Conservation (phyloP, 2,797 vertebrate genomes). For the Xyrichtys novacula region DNA sequence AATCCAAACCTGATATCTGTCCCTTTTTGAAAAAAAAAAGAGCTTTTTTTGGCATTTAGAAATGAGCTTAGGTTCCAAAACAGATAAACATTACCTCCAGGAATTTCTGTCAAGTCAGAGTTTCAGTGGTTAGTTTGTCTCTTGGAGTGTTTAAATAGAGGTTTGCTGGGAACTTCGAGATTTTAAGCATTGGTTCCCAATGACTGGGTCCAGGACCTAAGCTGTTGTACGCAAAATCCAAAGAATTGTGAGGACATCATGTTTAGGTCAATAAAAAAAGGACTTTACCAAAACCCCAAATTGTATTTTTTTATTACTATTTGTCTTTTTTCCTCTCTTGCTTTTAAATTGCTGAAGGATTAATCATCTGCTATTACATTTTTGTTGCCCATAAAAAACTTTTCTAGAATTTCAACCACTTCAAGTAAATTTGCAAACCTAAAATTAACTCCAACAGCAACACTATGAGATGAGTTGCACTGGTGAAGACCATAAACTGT, state of each 20-base stretch:
- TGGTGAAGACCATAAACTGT: too few relatives aligned
- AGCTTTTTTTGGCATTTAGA: slow-evolving; percentile 6
- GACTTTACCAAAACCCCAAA: background rate
- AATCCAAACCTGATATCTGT: slow-evolving; percentile 35
- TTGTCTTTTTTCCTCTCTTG: background rate
- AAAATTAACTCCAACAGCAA: too few relatives aligned
- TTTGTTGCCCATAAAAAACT: too few relatives aligned
- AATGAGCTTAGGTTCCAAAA: background rate
- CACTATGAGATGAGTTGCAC: too few relatives aligned
- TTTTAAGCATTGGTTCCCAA: background rate
- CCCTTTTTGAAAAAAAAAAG: background rate
- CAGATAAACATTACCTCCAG: background rate
- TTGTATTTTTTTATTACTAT: background rate
- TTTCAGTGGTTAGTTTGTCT: background rate
- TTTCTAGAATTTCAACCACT: too few relatives aligned
- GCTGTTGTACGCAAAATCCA: background rate
- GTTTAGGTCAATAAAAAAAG: background rate
- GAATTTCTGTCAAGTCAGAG: background rate
- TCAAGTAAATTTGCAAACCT: too few relatives aligned
- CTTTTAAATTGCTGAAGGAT: too few relatives aligned
- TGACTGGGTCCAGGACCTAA: background rate
- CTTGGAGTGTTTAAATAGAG: background rate
- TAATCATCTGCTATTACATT: too few relatives aligned
- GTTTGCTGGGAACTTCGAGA: background rate
- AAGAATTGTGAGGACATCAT: background rate